These are phyloP conservation scores for Drosophila erecta DNA, from an alignment of 1,140 invertebrate species.

Conservation along the genomic window DNA sequence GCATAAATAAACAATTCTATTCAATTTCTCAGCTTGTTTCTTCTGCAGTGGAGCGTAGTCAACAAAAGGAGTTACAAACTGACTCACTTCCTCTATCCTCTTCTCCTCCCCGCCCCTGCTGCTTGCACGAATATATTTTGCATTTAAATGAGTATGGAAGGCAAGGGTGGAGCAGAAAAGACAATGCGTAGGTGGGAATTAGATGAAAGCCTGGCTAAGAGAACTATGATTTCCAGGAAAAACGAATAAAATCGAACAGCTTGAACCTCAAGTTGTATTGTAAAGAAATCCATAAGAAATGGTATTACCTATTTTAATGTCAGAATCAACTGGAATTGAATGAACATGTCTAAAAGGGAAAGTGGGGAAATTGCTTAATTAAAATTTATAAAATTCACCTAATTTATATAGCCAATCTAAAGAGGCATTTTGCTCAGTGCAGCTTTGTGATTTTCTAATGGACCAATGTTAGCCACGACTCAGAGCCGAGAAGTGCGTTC, in stretches of 20 bases:
- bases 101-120: constrained; percentile 1
- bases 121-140: constrained; percentile 64
- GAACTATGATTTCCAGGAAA: constrained; percentile 57
- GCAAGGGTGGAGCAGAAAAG: constrained; percentile 16
- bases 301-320: too few species aligned
- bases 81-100: constrained; percentile 10
- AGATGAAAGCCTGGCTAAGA: constrained; percentile 51
- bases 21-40: constrained; percentile 64
- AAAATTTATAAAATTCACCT: too few species aligned
- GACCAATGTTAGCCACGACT: constrained; percentile 31
- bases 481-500: constrained; percentile 37
- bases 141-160: constrained; percentile 64
- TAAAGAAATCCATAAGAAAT: background rate
- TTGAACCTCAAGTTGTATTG: constrained; percentile 26
- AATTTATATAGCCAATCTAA: too few species aligned
- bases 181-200: constrained; percentile 73
- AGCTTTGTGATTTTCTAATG: background rate
- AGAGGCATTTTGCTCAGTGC: background rate
- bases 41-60: constrained; percentile 49
- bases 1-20: constrained; percentile 83
- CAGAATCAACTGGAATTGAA: too few species aligned
- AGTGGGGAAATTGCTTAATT: too few species aligned
- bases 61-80: constrained; percentile 73
- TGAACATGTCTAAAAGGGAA: too few species aligned
- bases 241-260: background rate